These are phyloP conservation scores for Todiramphus chloris DNA, from an alignment of 2,113 vertebrate species.

Conservation along the genomic window DNA sequence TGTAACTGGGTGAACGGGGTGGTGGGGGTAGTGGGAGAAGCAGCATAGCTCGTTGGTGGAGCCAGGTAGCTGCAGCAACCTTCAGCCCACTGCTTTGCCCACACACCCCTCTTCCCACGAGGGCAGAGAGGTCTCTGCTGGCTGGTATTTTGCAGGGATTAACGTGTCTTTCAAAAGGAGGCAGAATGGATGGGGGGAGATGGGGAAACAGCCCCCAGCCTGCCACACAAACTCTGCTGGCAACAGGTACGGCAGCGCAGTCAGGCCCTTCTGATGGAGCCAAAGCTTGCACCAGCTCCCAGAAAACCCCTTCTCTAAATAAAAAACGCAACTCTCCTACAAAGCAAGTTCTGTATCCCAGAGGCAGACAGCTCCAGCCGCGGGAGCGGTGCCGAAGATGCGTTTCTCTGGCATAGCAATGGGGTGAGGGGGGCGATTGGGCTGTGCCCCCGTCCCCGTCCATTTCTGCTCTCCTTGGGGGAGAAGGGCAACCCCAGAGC, in stretches of 20 bases:
- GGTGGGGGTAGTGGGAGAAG: neutral
- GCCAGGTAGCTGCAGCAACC: neutral
- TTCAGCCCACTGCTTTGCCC: neutral
- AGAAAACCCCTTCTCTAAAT: neutral
- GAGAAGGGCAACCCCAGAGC: neutral
- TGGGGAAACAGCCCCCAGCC: neutral
- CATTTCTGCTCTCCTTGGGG: neutral
- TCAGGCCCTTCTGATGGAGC: neutral
- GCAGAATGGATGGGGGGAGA: fast-evolving
- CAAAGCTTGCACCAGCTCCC: neutral
- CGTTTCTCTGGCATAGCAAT: neutral
- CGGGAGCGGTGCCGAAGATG: neutral
- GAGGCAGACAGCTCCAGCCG: neutral
- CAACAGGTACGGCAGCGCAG: neutral
- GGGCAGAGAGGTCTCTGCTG: neutral
- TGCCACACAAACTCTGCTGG: neutral
- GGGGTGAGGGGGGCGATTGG: no score
- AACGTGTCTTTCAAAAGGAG: neutral
- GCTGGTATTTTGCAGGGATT: neutral
- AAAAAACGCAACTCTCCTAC: neutral
- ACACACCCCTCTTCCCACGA: fast-evolving
- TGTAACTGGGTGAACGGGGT: neutral
- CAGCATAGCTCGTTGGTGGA: neutral
- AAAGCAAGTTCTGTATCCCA: neutral
- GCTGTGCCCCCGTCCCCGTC: fast-evolving